Evolutionary conservation across 2,113 vertebrate species (phyloP), one percentile per base, ranked within the genome.

Genomic region (Thalassoma bifasciatum): DNA sequence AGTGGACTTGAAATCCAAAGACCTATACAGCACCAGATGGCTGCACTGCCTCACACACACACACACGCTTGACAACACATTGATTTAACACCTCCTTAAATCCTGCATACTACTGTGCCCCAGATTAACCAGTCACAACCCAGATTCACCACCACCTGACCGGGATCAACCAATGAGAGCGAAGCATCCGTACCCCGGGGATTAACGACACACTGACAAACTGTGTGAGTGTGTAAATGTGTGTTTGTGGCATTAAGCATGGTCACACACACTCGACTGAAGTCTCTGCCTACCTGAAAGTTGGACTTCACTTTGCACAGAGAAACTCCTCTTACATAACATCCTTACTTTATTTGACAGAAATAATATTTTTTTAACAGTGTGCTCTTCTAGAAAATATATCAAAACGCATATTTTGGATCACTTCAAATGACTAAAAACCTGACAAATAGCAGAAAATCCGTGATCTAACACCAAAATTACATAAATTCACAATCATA

Each of bases 141-240:
- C 51, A 65, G 51, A 54, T 42, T 53, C 79, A 34, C 7, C 24
- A 10, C 38, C 71, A 76, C 59, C 17, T 77, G 70, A 71, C 67
- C 4, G 24, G 74, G 79, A 83, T 84, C 71, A 82, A 83, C 80
- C 84, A 85, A 86, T 84, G 36, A 66, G 44, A 16, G 16, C 2
- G 50, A 44, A n/a, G 17, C 56, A 58, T 44, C 58, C 4, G 9
- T 12, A 62, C 51, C 17, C 17, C 38, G 40, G 56, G 77, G 83
- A 88, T 88, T 83, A 89, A 10, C 50, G 22, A 52, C 69, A 57
- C 8, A 70, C 47, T 67, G 54, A 24, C 5, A 38, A 37, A 42
- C 30, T 61, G 49, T 16, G 19, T 7, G 1, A 5, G 24, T 42
- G 1, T 70, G 34, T 67, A 23, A 36, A 34, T 72, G 42, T 66